These are phyloP conservation scores for Brevipalpus yothersi DNA, from an alignment of 1,140 invertebrate species.

Conservation along the genomic window DNA sequence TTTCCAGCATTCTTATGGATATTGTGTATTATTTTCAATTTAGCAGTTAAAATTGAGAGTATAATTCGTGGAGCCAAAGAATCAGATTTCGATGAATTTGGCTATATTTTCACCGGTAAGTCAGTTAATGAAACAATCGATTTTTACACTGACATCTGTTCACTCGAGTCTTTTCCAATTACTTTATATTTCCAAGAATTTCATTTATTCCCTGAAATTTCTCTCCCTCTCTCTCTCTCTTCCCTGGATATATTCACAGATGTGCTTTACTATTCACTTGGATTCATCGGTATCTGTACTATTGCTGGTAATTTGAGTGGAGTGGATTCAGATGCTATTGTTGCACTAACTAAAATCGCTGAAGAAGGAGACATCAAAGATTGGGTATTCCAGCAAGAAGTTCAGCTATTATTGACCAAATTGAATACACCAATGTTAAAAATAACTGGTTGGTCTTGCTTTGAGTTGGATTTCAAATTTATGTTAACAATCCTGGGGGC, in stretches of 20 bases:
- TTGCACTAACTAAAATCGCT: neutral
- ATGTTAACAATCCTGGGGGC: conserved; percentile 1
- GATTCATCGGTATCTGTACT: neutral
- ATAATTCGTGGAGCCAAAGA: neutral
- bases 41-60: neutral
- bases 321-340: neutral
- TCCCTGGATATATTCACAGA: neutral
- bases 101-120: conserved; percentile 1
- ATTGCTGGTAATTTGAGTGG: neutral
- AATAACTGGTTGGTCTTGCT: neutral
- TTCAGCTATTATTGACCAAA: neutral
- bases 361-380: neutral
- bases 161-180: too few relatives aligned
- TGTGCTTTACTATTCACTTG: neutral
- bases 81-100: neutral
- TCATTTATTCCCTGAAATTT: too few relatives aligned
- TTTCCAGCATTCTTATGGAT: neutral
- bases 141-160: too few relatives aligned
- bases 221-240: too few relatives aligned
- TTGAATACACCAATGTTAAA: neutral
- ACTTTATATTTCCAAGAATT: too few relatives aligned
- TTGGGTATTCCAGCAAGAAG: conserved; percentile 1
- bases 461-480: neutral
- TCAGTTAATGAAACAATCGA: too few relatives aligned
- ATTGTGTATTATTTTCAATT: neutral